Conservation (phyloP, 30 jellyfish, hydroid and myxozoan species). For the Cassiopea xamachana region DNA sequence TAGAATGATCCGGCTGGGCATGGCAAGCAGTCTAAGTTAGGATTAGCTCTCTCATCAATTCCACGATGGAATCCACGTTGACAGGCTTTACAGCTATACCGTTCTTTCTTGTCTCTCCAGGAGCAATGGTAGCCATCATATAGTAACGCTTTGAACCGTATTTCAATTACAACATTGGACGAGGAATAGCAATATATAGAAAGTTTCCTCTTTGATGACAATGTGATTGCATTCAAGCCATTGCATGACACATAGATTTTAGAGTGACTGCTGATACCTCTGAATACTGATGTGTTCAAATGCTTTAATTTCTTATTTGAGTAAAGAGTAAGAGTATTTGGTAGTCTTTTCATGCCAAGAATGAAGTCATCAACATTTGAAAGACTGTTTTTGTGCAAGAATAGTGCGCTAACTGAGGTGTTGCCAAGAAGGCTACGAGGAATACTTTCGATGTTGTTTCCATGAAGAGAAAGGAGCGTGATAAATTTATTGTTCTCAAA, state of each 20-base stretch:
- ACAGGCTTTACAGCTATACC: conserved; percentile 21
- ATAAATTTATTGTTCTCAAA: too few relatives aligned
- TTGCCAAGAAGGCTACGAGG: conserved; percentile 22
- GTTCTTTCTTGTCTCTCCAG: too few relatives aligned
- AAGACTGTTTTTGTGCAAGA: conserved; percentile 23
- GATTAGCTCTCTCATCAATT: too few relatives aligned
- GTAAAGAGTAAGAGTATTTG: conserved; percentile 14
- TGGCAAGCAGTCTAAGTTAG: not conserved
- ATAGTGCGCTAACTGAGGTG: not conserved
- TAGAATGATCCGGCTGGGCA: conserved; percentile 65
- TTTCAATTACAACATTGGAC: too few relatives aligned
- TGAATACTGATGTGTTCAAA: not conserved
- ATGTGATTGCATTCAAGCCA: not conserved
- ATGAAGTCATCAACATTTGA: conserved; percentile 17
- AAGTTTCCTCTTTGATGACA: too few relatives aligned
- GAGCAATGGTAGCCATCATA: too few relatives aligned
- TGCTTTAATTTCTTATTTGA: conserved; percentile 7
- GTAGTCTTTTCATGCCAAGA: conserved; percentile 32
- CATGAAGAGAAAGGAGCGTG: not conserved
- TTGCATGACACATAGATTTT: conserved; percentile 10
- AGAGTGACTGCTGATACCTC: conserved; percentile 6
- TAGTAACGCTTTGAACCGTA: too few relatives aligned
- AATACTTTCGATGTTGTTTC: conserved; percentile 2
- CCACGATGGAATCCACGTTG: not conserved
- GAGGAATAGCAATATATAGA: too few relatives aligned